Evolutionary conservation across 2,113 vertebrate genomes (phyloP), one percentile per base, ranked within the genome.

Genomic region (Scophthalmus maximus): DNA sequence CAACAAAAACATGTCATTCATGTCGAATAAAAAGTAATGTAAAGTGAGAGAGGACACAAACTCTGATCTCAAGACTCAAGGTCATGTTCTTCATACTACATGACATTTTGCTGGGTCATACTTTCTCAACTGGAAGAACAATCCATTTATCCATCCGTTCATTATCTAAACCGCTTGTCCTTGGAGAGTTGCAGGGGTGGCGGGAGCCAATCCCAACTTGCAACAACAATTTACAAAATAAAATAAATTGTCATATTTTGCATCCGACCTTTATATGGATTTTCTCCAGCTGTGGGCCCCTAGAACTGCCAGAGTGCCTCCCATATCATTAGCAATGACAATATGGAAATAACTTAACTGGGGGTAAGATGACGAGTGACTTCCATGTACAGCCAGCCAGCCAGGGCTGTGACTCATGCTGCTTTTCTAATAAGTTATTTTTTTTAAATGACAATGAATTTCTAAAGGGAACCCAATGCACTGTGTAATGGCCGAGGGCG

Each of bases 321-420:
- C 59, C 30, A 66, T 44, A 51, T 57, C 61, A 67, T 77, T 49
- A 66, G 29, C 66, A 32, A 27, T 44, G 20, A 5, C 63, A 52
- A 51, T 50, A 64, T 72, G 57, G 62, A 79, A 75, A 60, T 76
- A 2, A 56, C 11, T 22, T 79, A 52, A 78, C 57, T 71, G 66
- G 34, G 61, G 61, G 47, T 74, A 57, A 65, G 57, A 57, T n/a
- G 4, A 7, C 36, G 8, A 68, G 29, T 76, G 64, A 73, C 75
- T 58, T 42, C 8, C 23, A 36, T 2, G 7, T 55, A 25, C n/a
- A 62, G 44, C 7, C 34, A 55, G 57, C 55, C 67, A 79, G 61
- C 67, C 53, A 57, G 23, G 44, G 40, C 27, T 23, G 23, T 6
- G 42, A 22, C 52, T 38, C 69, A 68, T 44, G 49, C 70, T 75